phyloP scores from a whole-genome alignment of 2,113 vertebrate genomes.

The Dromas ardeola region DNA sequence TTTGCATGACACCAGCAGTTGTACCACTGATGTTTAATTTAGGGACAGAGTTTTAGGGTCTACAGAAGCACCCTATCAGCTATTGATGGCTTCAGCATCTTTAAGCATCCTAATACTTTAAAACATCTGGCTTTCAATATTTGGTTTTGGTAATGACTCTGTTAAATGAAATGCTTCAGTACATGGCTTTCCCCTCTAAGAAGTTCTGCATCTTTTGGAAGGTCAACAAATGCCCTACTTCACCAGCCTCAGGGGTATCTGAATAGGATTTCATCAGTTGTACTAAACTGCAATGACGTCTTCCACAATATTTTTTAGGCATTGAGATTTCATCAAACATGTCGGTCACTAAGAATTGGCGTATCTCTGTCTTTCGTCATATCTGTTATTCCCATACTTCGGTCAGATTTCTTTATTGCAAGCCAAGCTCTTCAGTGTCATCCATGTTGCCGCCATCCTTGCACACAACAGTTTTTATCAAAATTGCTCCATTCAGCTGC shows the following conservation, averaged over 20 bases:
- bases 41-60: not conserved
- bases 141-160: not conserved
- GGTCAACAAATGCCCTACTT: not conserved
- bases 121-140: not conserved
- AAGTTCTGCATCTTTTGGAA: not conserved
- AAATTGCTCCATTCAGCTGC: not conserved
- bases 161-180: not conserved
- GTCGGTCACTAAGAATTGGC: not conserved
- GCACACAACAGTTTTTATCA: not conserved
- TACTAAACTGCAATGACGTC: not conserved
- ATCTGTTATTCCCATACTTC: not conserved
- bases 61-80: not conserved
- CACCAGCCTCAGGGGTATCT: not conserved
- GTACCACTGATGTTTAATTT: not conserved
- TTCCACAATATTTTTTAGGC: not conserved
- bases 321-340: not conserved
- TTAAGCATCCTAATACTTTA: not conserved
- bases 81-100: not conserved
- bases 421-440: not conserved
- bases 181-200: not conserved
- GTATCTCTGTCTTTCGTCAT: not conserved
- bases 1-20: not conserved
- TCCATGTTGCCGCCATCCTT: not conserved
- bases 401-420: not conserved
- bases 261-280: not conserved